Evolutionary conservation across 2,797 vertebrate genomes (phyloP).

Genomic region (Dendrocincla tyrannina): DNA sequence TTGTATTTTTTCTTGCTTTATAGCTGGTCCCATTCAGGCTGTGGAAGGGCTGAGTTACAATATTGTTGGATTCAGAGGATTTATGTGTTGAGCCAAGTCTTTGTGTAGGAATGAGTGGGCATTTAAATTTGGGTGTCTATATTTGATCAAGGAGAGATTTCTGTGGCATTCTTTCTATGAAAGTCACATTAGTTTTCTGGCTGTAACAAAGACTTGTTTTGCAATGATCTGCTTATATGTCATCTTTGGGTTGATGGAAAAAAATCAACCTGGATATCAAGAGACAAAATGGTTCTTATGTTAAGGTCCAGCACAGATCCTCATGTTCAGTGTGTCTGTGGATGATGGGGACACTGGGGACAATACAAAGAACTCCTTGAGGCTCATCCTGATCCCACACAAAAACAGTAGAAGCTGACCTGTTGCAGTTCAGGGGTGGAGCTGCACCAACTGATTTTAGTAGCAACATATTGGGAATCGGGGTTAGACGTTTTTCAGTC

Average conservation of each 20-base stretch:
- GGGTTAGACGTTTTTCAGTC: background rate
- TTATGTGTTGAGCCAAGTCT: background rate
- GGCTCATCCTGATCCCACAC: background rate
- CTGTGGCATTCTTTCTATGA: background rate
- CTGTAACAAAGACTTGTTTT: background rate
- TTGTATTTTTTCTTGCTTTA: background rate
- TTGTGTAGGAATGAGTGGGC: background rate
- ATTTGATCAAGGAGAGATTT: background rate
- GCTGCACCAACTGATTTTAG: background rate
- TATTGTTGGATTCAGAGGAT: background rate
- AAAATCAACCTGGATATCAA: background rate
- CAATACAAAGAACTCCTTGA: background rate
- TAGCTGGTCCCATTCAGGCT: background rate
- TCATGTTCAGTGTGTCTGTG: rapidly evolving
- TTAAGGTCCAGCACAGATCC: background rate
- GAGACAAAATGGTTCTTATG: background rate
- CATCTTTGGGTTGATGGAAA: background rate
- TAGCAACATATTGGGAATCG: background rate
- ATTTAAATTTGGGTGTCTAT: background rate
- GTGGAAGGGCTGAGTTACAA: background rate
- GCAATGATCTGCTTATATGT: background rate
- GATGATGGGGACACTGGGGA: background rate
- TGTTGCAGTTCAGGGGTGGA: background rate
- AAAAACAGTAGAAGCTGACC: background rate
- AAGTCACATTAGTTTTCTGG: background rate